phyloP scores from a whole-genome alignment of 2,113 vertebrate genomes.

The Theristicus caerulescens region DNA sequence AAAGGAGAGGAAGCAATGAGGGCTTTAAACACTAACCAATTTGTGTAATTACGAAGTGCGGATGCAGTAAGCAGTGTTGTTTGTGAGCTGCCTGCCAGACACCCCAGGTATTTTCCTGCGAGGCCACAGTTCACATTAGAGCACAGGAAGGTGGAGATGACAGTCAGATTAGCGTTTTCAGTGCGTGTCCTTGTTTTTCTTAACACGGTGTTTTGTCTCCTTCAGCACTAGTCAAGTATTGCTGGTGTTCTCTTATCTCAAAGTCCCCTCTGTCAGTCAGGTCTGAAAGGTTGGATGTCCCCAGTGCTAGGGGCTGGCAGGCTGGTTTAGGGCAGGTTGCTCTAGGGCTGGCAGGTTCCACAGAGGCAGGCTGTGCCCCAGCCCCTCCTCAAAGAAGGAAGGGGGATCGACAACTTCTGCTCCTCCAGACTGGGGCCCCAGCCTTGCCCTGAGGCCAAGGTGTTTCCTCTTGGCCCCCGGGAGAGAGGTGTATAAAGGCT shows the following conservation, averaged over 20 bases:
- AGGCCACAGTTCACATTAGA: background rate
- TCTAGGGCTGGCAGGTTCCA: background rate
- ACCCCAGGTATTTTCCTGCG: background rate
- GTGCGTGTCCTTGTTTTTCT: background rate
- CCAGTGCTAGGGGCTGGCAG: background rate
- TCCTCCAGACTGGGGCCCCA: background rate
- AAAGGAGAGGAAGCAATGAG: background rate
- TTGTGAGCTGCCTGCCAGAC: background rate
- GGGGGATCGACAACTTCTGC: background rate
- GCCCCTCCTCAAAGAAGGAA: background rate
- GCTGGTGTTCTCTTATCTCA: background rate
- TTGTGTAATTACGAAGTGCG: fast-evolving
- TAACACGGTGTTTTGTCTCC: background rate
- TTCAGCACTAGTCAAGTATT: background rate
- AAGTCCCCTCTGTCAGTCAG: too few species aligned
- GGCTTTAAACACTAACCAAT: background rate
- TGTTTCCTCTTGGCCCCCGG: fast-evolving
- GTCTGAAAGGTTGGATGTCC: background rate
- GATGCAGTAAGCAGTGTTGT: fast-evolving
- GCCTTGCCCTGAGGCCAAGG: background rate
- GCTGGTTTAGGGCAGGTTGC: background rate
- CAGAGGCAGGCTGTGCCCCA: background rate
- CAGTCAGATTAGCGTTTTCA: background rate
- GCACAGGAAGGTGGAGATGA: background rate
- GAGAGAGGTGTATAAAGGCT: fast-evolving